Evolutionary conservation across 2,797 vertebrate species (phyloP), one percentile per base, ranked within the genome.

Genomic region (Rhodeus uyekii): DNA sequence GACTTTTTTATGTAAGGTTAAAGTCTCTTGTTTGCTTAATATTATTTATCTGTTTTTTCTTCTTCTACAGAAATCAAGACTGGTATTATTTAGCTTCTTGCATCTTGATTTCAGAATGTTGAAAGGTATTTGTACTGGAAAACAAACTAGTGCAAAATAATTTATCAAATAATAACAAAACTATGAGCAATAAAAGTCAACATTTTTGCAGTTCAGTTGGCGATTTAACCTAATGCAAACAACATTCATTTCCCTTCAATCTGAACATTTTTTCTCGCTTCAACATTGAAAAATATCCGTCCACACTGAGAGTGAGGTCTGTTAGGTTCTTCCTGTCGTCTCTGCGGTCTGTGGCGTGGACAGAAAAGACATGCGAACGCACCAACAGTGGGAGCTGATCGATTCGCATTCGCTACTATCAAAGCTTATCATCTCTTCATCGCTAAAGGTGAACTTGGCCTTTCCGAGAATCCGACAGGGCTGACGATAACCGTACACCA

Each of bases 361-460:
- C 86, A 58, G 71, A 86, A 90, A 88, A 87, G 83, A 65, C 16
- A 69, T 80, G 77, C 50, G 72, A 84, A 86, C 61, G 67, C 78
- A 86, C 85, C 84, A 89, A 90, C 88, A 83, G 22, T 68, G 84
- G 83, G 82, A 82, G 64, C 58, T 85, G 80, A 95, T 94, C 90
- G 91, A 95, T 94, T 85, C 61, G n/a, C 38, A 36, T 81, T 84
- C 71, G 67, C 81, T 89, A 71, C 87, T 94, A 94, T 95, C 95
- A 87, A 84, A 84, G 88, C 89, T 91, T 93, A 90, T 93, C 93
- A 95, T 95, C 94, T 91, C 90, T 87, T 90, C 88, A 68, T 83
- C 85, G 85, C 89, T 92, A 93, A 94, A 95, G 95, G 93, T 95
- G 95, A 95, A 95, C 95, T 95, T 89, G 91, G 86, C 90, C 86